A percentile compares a stretch with the other conserved stretches of the same genome.
These are phyloP conservation scores for Jaculus jaculus DNA, from an alignment of 2,113 vertebrate species.

Conservation along the genomic window DNA sequence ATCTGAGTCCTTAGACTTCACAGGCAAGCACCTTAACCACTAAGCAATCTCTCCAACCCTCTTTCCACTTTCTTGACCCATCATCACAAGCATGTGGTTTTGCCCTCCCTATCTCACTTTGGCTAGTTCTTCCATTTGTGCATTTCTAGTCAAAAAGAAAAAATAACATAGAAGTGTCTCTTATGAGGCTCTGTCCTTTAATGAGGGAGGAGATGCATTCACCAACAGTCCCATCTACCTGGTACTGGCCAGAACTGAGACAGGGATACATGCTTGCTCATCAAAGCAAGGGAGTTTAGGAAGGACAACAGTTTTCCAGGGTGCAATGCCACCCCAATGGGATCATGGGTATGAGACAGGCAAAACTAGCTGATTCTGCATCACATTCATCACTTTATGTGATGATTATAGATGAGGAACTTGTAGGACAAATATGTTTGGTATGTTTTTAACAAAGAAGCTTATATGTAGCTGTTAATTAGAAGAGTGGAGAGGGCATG, in stretches of 20 bases:
- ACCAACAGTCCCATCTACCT: not conserved
- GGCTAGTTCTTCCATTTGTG: not conserved
- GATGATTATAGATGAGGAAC: not conserved
- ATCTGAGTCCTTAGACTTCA: too few species aligned
- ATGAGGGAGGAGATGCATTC: not conserved
- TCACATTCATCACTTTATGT: not conserved
- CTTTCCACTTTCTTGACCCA: not conserved
- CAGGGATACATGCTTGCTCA: not conserved
- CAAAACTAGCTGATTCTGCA: not conserved
- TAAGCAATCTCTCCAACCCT: not conserved
- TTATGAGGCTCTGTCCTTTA: not conserved
- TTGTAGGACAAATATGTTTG: not conserved
- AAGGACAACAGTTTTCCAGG: not conserved
- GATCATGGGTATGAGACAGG: not conserved
- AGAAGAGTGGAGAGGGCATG: not conserved
- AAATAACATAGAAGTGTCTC: not conserved
- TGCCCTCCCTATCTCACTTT: not conserved
- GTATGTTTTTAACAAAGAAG: not conserved
- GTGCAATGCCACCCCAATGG: too few species aligned
- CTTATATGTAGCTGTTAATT: not conserved
- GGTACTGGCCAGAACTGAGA: not conserved
- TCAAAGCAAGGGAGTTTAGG: not conserved
- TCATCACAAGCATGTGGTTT: not conserved
- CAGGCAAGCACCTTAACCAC: too few species aligned
- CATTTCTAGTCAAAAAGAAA: not conserved